Evolutionary conservation across 1,140 invertebrate species (phyloP).

Genomic region (Archegozetes longisetosus): DNA sequence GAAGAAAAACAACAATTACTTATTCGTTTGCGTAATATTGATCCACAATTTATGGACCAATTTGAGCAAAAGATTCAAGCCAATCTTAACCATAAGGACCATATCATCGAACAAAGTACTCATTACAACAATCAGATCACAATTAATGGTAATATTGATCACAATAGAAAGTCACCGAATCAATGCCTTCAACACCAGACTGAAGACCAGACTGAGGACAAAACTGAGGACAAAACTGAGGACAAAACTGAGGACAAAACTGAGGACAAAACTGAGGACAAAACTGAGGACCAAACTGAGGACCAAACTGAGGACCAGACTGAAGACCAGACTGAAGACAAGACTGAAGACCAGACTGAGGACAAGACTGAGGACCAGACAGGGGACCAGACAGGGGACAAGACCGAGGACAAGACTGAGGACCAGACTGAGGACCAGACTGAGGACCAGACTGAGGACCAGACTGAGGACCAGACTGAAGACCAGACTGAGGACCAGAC

Average conservation of each 20-base stretch:
- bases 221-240: not conserved
- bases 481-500: no score
- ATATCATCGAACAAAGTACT: no score
- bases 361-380: no score
- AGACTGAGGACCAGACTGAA: no score
- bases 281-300: not conserved
- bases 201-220: not conserved
- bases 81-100: not conserved
- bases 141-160: not conserved
- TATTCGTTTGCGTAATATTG: conserved; percentile 17
- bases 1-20: conserved; percentile 37
- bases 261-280: not conserved
- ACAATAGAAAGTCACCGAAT: not conserved
- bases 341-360: not conserved
- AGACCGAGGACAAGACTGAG: no score
- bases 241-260: not conserved
- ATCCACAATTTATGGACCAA: conserved; percentile 21
- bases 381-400: no score
- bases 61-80: conserved; percentile 18
- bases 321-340: not conserved
- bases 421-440: no score
- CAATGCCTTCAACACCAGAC: not conserved
- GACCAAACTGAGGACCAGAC: not conserved
- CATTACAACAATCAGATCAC: not conserved
- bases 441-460: no score